Base-by-base conservation (phyloP, 2,797 vertebrate species). In the Florisuga fusca region DNA sequence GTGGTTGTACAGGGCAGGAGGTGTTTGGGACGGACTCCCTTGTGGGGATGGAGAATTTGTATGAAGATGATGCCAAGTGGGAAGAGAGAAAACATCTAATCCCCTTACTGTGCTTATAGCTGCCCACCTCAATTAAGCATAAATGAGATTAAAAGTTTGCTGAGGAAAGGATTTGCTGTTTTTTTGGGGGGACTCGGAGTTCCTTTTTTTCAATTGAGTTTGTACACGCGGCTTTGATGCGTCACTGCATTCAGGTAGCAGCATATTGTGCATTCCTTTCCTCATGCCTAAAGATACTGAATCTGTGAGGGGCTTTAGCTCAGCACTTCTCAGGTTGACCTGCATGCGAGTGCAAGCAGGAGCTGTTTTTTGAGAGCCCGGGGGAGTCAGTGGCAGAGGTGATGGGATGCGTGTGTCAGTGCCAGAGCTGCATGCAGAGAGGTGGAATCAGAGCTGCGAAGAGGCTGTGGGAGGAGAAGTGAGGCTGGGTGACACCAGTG, bases 371-470 rank as follows among this genome's bases (percentile, higher is more conserved):
- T 33, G 58, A 41, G 58, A 76, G 63, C n/a, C 50, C 21, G 8
- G 27, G 23, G 18, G 20, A 10, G 13, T 22, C 23, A 9, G 9
- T 46, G 58, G 23, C 80, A 26, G 16, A 15, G 66, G 48, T 58
- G 59, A 15, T 1, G 3, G 53, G 43, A 48, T 85, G 27, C 0
- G 0, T 36, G 36, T 6, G 10, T 38, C 3, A 6, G 2, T 0
- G 0, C 62, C 29, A 0, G 59, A 85, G 51, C 43, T 90, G 54
- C 3, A 0, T 1, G 0, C 14, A 26, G 36, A 57, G 34, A 57
- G 7, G 2, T 17, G 11, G 5, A 18, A 59, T 27, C 79, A 74
- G 55, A 62, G n/a, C 48, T 23, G 1, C 11, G 54, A 14, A 18
- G n/a, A 72, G 48, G 43, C 12, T 43, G 0, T 19, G 45, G n/a